Base-by-base conservation (phyloP, 2,113 vertebrate species). In the Willisornis vidua region DNA sequence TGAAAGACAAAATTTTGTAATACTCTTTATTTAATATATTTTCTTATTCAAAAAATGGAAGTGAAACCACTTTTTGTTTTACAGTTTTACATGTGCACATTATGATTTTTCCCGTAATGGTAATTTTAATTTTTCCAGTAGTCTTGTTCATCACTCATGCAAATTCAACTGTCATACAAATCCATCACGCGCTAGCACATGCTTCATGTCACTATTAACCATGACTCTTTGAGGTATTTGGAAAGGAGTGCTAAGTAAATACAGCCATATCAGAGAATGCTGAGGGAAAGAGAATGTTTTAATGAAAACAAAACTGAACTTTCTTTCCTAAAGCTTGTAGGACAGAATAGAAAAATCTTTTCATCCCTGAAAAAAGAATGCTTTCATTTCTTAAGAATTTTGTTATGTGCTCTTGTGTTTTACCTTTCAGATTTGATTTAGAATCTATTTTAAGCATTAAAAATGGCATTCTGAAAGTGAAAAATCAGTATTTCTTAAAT, bases 281-380 rank as follows among this genome's bases (percentile, higher is more conserved):
- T 52, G 20, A 3, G 4, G 12, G 14, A 9, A 3, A 19, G 10
- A 25, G 10, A 51, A 73, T 55, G 4, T 39, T 80, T 51, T 57
- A 41, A 46, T 74, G 66, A 65, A 68, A 74, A 49, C 3, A 62
- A 48, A 84, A 13, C 7, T 57, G 41, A 6, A 52, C 52, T 52
- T 59, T 39, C 6, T n/a, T 12, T 63, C 52, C 28, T 33, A 54
- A 68, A 31, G 6, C 6, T 35, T 84, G 10, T 39, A 84, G 35
- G 14, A 49, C 7, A 70, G 6, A 12, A 58, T 41, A 77, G 15
- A 82, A 74, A 66, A 85, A 15, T 59, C 16, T 61, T 82, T 65
- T 5, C 23, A 28, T 58, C 43, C 0, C 0, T 2, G 4, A 43
- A 1, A 15, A 39, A 73, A 61, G 0, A 48, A 59, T 26, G 3